These are phyloP conservation scores for Trematomus loennbergii DNA, from an alignment of 2,113 vertebrate genomes.

Conservation along the genomic window DNA sequence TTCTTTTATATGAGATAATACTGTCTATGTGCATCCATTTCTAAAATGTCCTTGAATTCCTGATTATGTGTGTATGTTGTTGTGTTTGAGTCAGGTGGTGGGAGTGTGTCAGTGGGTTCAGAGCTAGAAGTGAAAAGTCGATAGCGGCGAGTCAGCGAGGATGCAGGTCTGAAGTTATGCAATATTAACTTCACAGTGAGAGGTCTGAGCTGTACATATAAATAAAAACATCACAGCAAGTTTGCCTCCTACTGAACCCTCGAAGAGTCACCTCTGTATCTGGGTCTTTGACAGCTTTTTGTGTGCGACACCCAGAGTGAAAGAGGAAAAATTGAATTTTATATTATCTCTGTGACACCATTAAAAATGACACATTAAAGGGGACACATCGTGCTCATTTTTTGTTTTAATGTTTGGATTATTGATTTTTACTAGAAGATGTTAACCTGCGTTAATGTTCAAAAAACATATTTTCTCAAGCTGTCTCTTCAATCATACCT, in stretches of 20 bases:
- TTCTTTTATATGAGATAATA: background rate
- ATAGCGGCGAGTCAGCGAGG: slow-evolving; percentile 23
- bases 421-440: no score
- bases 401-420: no score
- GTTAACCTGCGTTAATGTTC: no score
- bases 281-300: background rate
- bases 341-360: background rate
- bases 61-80: background rate
- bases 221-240: slow-evolving; percentile 7
- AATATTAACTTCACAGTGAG: slow-evolving; percentile 18
- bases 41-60: slow-evolving; percentile 2
- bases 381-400: no score
- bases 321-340: background rate
- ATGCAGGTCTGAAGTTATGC: slow-evolving; percentile 29
- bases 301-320: background rate
- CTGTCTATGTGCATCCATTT: background rate
- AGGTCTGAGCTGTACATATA: background rate
- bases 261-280: background rate
- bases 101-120: slow-evolving; percentile 32
- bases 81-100: slow-evolving; percentile 16
- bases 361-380: background rate
- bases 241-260: background rate
- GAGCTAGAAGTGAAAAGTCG: slow-evolving; percentile 49
- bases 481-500: no score
- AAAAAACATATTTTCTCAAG: no score